phyloP scores from a whole-genome alignment of 2,797 vertebrate species.

The Parauchenoglanis punctatus region DNA sequence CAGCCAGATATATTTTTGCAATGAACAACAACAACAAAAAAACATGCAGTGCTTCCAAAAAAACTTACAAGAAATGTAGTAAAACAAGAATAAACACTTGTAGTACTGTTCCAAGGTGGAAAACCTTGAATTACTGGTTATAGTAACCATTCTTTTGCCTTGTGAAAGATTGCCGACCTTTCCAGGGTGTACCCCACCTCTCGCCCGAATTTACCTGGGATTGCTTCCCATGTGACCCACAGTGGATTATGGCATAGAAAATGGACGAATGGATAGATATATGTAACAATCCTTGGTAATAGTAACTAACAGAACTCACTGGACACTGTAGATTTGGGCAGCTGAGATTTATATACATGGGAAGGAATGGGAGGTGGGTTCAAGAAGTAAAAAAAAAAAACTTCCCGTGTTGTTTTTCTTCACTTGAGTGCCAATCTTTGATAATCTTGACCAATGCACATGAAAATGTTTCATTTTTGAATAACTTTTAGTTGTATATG shows the following conservation, averaged over 20 bases:
- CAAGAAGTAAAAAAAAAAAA: background rate
- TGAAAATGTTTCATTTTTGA: background rate
- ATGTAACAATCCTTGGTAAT: background rate
- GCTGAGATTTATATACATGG: background rate
- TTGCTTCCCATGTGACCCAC: too few species aligned
- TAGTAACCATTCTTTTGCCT: background rate
- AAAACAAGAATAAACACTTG: constrained; percentile 1
- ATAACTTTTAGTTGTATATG: background rate
- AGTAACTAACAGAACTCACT: background rate
- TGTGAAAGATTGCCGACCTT: background rate
- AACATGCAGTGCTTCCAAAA: background rate
- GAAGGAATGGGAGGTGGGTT: background rate
- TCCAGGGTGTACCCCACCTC: too few species aligned
- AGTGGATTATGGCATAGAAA: too few species aligned
- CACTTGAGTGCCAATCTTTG: background rate
- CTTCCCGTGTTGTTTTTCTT: background rate
- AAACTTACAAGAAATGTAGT: background rate
- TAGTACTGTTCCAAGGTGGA: background rate
- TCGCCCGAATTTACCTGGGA: too few species aligned
- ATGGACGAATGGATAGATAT: too few species aligned
- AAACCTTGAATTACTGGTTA: background rate
- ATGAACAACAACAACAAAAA: background rate
- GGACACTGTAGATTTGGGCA: background rate
- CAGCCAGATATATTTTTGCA: background rate
- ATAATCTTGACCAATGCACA: background rate